These are phyloP conservation scores for Labia minor DNA, from an alignment of 2,888 invertebrate species.

Conservation along the genomic window DNA sequence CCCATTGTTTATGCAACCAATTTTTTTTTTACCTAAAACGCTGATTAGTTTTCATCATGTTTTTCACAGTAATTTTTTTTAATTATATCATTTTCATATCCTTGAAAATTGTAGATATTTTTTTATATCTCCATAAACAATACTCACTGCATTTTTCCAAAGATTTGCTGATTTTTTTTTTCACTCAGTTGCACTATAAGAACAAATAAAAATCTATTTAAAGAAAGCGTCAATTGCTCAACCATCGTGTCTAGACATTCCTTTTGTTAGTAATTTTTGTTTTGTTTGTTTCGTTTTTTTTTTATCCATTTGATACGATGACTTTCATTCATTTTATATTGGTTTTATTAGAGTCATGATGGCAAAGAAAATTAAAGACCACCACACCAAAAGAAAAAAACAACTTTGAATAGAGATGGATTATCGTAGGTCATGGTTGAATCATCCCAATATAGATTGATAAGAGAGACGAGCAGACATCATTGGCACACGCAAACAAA, in stretches of 20 bases:
- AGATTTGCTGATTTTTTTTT: neutral
- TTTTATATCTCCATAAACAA: neutral
- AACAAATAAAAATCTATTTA: constrained; percentile 13
- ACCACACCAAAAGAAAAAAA: neutral
- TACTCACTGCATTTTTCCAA: neutral
- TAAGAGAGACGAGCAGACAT: too few species aligned
- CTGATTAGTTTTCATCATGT: too few species aligned
- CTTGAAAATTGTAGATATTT: neutral
- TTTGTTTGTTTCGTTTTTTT: too few species aligned
- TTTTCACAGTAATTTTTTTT: too few species aligned
- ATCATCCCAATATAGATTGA: neutral
- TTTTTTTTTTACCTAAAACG: too few species aligned
- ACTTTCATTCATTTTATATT: constrained; percentile 2
- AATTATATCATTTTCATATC: neutral
- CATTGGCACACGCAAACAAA: too few species aligned
- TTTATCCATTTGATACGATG: constrained; percentile 2
- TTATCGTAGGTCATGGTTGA: constrained; percentile 2
- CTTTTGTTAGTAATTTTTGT: constrained; percentile 5
- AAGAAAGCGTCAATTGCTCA: constrained; percentile 8
- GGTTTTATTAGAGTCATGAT: constrained; percentile 13
- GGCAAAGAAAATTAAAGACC: neutral
- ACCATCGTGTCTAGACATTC: neutral
- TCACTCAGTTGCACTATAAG: neutral
- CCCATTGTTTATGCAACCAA: too few species aligned
- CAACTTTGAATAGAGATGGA: neutral